phyloP scores from a whole-genome alignment of 92 coral and sea anemone species.

The Epizoanthus fatuus region DNA sequence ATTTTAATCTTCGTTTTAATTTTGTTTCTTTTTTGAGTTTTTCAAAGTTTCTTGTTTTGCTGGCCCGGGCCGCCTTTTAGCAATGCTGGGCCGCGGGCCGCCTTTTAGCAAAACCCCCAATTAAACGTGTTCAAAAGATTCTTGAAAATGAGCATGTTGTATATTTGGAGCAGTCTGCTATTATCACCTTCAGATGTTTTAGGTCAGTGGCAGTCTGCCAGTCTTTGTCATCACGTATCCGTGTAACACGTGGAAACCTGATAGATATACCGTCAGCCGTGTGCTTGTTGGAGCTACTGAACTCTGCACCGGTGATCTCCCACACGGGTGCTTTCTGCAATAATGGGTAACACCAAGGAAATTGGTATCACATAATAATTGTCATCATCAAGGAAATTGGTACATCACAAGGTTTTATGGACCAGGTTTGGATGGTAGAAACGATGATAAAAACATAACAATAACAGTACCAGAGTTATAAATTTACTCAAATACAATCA shows the following conservation, averaged over 20 bases:
- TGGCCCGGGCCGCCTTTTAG: too few relatives aligned
- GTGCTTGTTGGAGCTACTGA: slow-evolving; percentile 93
- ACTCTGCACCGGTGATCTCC: slow-evolving; percentile 99
- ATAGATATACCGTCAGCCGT: slow-evolving; percentile 97
- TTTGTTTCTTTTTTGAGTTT: too few relatives aligned
- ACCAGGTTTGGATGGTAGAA: background rate
- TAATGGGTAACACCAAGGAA: background rate
- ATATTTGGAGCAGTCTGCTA: background rate
- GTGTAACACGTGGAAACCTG: slow-evolving; percentile 95
- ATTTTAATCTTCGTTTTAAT: too few relatives aligned
- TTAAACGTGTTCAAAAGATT: too few relatives aligned
- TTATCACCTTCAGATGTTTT: slow-evolving; percentile 81
- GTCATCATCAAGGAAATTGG: background rate
- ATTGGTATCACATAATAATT: background rate
- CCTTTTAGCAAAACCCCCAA: too few relatives aligned
- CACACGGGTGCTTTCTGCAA: slow-evolving; percentile 95
- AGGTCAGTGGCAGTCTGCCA: slow-evolving; percentile 96
- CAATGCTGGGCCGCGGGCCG: too few relatives aligned
- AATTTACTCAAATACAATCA: too few relatives aligned
- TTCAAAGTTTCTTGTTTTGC: too few relatives aligned
- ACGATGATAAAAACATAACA: background rate
- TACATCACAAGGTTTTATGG: background rate
- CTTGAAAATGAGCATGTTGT: too few relatives aligned
- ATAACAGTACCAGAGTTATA: too few relatives aligned
- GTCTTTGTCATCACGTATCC: slow-evolving; percentile 93